phyloP scores from a whole-genome alignment of 2,113 vertebrate genomes.

The Sapajus apella region DNA sequence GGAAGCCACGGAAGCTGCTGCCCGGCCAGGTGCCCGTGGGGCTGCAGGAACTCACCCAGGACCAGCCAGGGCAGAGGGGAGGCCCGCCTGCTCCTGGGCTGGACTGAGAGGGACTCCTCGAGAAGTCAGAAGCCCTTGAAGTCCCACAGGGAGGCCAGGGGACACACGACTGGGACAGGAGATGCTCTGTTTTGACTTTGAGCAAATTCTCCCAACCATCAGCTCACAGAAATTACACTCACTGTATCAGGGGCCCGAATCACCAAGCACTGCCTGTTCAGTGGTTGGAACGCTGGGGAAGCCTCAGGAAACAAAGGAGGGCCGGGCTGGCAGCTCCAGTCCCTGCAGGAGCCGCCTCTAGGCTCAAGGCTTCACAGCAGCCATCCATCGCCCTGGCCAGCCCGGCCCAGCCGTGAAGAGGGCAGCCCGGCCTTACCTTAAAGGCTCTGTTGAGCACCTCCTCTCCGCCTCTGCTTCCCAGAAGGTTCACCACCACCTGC shows the following conservation, averaged over 20 bases:
- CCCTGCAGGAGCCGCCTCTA: rapidly evolving
- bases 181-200: background rate
- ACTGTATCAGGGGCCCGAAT: background rate
- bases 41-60: background rate
- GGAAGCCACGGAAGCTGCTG: background rate
- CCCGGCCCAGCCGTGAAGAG: background rate
- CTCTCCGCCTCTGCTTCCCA: constrained; percentile 88
- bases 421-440: constrained; percentile 81
- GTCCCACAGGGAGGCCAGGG: rapidly evolving
- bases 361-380: too few species aligned
- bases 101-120: background rate
- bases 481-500: constrained; percentile 89
- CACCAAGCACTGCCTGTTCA: background rate
- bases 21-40: background rate
- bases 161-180: background rate
- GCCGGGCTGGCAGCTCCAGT: background rate
- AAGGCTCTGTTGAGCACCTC: constrained; percentile 89
- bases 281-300: background rate
- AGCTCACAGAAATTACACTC: background rate
- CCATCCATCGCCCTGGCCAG: rapidly evolving
- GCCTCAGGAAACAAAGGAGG: background rate
- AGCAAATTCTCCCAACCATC: background rate
- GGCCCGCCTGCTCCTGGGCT: background rate
- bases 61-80: background rate
- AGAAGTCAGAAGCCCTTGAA: too few species aligned